phyloP scores from a whole-genome alignment of 35 echinoderm and acorn worm genomes.

The Ophioderma brevispina region DNA sequence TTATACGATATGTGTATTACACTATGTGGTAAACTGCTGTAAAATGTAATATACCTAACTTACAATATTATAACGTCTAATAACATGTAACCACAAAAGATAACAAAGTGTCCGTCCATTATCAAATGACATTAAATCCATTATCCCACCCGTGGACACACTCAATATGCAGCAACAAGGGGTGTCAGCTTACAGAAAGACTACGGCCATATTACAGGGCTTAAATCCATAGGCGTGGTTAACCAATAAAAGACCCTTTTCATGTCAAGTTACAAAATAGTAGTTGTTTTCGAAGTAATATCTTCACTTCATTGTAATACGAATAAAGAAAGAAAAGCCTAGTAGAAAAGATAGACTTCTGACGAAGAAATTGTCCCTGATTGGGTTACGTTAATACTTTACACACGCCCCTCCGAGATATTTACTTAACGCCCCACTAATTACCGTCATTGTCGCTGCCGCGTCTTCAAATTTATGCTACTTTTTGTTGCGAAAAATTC shows the following conservation, averaged over 20 bases:
- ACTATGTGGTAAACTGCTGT: no score
- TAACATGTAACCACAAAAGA: background rate
- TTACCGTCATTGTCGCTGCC: background rate
- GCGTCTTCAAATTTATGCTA: background rate
- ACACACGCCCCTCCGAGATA: background rate
- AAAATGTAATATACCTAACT: no score
- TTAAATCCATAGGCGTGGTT: background rate
- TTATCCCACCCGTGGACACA: background rate
- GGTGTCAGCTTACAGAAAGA: background rate
- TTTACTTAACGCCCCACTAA: background rate
- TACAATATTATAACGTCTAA: no score
- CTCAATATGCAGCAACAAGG: background rate
- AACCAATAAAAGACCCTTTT: background rate
- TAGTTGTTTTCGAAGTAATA: background rate
- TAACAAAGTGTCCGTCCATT: background rate
- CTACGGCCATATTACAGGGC: background rate
- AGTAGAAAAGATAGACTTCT: background rate
- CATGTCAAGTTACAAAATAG: background rate
- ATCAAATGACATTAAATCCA: background rate
- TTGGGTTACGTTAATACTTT: background rate
- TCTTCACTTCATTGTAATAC: background rate
- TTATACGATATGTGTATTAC: no score
- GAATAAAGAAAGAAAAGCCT: background rate
- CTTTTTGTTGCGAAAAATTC: background rate
- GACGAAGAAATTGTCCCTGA: background rate